phyloP scores from a whole-genome alignment of 1,140 invertebrate species.

The Heliconius himera region DNA sequence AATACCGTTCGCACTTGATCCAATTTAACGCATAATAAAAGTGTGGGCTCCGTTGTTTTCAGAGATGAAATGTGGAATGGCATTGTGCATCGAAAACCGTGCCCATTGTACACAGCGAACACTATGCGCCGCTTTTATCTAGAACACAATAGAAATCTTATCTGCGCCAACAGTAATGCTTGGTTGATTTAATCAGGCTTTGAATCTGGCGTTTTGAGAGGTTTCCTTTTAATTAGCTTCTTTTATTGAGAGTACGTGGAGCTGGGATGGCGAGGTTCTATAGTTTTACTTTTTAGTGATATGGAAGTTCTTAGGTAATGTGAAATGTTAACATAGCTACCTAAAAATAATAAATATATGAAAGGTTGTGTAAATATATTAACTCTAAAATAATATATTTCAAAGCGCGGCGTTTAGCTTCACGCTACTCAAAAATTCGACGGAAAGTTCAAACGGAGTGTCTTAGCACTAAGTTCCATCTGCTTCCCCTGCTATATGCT shows the following conservation, averaged over 20 bases:
- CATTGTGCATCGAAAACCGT: conserved; percentile 68
- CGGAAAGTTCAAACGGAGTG: too few species aligned
- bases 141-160: conserved; percentile 70
- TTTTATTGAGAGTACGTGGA: conserved; percentile 7
- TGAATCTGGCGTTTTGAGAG: conserved; percentile 37
- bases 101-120: conserved; percentile 52
- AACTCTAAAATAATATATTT: background rate
- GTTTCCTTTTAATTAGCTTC: conserved; percentile 35
- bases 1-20: conserved; percentile 52
- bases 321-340: too few species aligned
- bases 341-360: background rate
- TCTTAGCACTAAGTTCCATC: too few species aligned
- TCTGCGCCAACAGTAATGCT: conserved; percentile 57
- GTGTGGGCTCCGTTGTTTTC: conserved; percentile 69
- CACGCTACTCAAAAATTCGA: too few species aligned
- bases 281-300: background rate
- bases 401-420: too few species aligned
- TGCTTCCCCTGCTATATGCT: too few species aligned
- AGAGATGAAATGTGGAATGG: conserved; percentile 64
- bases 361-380: background rate
- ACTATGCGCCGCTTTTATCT: conserved; percentile 55
- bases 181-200: conserved; percentile 61
- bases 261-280: background rate
- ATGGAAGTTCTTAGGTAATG: background rate
- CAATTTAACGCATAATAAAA: conserved; percentile 71